Base-by-base conservation (phyloP, 2,113 vertebrate species). In the Suricata suricatta region DNA sequence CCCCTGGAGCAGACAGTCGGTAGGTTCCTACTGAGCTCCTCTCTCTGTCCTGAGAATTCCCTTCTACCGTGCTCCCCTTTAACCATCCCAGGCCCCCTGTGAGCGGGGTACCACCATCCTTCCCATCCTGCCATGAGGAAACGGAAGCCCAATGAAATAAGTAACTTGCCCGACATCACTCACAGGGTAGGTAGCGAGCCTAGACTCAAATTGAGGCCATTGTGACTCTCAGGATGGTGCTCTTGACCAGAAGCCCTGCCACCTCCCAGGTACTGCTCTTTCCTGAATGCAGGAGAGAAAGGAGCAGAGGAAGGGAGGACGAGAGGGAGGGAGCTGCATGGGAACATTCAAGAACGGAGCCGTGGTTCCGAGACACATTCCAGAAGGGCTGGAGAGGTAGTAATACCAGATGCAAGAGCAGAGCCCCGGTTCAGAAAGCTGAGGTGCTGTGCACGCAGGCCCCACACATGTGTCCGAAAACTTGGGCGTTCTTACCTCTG, bases 401-500 rank as follows among this genome's bases (percentile, higher is more conserved):
- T 16, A 17, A 23, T 12, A 35, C 23, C 52, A 52, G 35, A 74
- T 33, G 5, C 16, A 17, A 57, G 17, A 82, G 33, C 63, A 66
- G 35, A 68, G 83, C 16, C 50, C 21, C 19, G 11, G 31, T 41
- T 86, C 13, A 4, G 60, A 93, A 81, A 35, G 64, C 71, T 9
- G 33, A 80, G 47, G 44, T 5, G 2, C 60, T 7, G 57, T 41
- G 68, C 27, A n/a, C 14, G 0, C 11, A 63, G 12, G 17, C 2
- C 87, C 80, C 74, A 31, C 33, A 72, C 69, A 33, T 7, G 15
- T 1, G 6, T 9, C 27, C n/a, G 3, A 0, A 14, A 80, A n/a
- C 80, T 63, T 31, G 29, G 23, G 17, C 69, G 54, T 91, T 91
- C 52, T 82, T 35, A 83, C 72, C 87, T 87, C 91, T 79, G 69